A percentile compares a stretch with the other conserved stretches of the same genome.
Conservation (phyloP, 2,797 vertebrate genomes). For the Parauchenoglanis ngamensis region DNA sequence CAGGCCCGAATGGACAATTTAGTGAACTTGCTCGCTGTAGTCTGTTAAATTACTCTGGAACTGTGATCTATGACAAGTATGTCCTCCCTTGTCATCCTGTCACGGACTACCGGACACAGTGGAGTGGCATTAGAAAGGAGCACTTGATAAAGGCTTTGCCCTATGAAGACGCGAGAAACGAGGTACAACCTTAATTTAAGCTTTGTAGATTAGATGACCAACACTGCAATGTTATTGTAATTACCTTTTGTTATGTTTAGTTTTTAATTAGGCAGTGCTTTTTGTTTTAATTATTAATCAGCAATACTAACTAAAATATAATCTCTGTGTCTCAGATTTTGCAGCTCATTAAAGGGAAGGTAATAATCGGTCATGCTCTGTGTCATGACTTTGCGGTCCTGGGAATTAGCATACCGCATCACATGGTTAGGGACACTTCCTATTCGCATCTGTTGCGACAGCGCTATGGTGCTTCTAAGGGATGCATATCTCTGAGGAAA, state of each 20-base stretch:
- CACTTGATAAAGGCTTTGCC: conserved; percentile 81
- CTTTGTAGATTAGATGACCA: not conserved
- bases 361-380: conserved; percentile 89
- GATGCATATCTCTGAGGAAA: conserved; percentile 79
- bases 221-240: not conserved
- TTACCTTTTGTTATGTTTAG: not conserved
- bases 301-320: not conserved
- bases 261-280: not conserved
- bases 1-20: conserved; percentile 79
- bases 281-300: not conserved
- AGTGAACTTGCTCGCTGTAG: conserved; percentile 92
- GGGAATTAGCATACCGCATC: conserved; percentile 76
- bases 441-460: conserved; percentile 69
- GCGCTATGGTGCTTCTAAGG: conserved; percentile 64
- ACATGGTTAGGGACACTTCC: conserved; percentile 86
- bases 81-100: conserved; percentile 79
- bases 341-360: conserved; percentile 83
- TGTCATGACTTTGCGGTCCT: conserved; percentile 87
- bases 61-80: conserved; percentile 88
- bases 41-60: conserved; percentile 84
- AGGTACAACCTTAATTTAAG: conserved; percentile 73
- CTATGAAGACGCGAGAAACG: conserved; percentile 80
- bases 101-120: conserved; percentile 86
- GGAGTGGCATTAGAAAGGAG: conserved; percentile 86
- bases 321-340: conserved; percentile 75